A percentile compares a stretch with the other conserved stretches of the same genome.
phyloP scores from a whole-genome alignment of 2,888 invertebrate genomes.

The Selenia dentaria region DNA sequence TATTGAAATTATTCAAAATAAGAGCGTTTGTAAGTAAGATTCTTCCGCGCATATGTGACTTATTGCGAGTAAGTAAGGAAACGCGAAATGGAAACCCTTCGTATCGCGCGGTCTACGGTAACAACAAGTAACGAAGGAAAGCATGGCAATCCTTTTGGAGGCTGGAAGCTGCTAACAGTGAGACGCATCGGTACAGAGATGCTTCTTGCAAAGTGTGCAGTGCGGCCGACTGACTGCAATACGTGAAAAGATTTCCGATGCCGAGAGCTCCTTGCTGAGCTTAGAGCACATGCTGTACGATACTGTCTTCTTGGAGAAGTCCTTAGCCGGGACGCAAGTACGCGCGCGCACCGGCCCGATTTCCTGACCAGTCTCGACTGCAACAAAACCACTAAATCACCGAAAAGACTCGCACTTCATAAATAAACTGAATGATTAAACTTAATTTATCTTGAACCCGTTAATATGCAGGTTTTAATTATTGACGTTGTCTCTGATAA shows the following conservation, averaged over 20 bases:
- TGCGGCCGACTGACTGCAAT: slow-evolving; percentile 70
- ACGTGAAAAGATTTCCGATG: slow-evolving; percentile 75
- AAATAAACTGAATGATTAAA: no score
- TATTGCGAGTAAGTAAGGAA: no score
- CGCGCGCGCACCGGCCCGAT: slow-evolving; percentile 77
- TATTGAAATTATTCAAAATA: neutral
- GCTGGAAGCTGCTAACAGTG: slow-evolving; percentile 53
- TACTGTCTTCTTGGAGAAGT: slow-evolving; percentile 75
- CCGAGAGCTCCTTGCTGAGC: slow-evolving; percentile 72
- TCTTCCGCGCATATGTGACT: neutral
- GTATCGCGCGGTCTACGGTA: neutral
- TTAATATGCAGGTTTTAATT: no score
- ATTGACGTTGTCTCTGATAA: no score
- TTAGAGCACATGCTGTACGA: slow-evolving; percentile 77
- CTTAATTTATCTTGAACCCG: no score
- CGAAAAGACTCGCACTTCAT: neutral
- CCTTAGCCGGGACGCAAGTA: slow-evolving; percentile 76
- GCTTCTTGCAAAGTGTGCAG: slow-evolving; percentile 73
- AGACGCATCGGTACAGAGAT: slow-evolving; percentile 68
- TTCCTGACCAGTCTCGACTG: slow-evolving; percentile 76
- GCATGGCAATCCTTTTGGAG: neutral
- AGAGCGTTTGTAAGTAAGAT: neutral
- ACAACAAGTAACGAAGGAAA: neutral
- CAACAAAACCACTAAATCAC: slow-evolving; percentile 17
- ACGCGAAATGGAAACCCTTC: neutral